Base-by-base conservation (phyloP, 2,797 vertebrate genomes). In the Mus spretus region DNA sequence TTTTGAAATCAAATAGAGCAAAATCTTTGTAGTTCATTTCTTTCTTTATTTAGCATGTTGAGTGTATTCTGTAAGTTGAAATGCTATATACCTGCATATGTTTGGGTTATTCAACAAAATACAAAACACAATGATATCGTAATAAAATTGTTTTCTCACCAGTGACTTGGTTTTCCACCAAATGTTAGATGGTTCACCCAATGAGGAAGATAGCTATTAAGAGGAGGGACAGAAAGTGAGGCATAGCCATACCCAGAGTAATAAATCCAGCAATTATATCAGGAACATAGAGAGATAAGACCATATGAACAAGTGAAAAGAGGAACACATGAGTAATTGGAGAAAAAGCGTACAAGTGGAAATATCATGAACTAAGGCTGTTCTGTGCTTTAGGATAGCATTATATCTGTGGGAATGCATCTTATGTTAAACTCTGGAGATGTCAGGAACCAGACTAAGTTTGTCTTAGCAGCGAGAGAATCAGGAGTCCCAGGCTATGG, bases 91-190 rank as follows among this genome's bases (percentile, higher is more conserved):
- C 15, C 10, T 40, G n/a, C 0, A 44, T 61, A 86, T 65, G 1
- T 53, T 90, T 90, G 70, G 19, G 22, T 90, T 81, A 31, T 72
- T 91, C 17, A 57, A 77, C 44, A 89, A 89, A 83, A 28, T 82
- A 50, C 34, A 13, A 44, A 85, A 14, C 47, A 31, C 67, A 50
- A 74, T 85, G 74, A 22, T 3, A 31, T 84, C 40, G 31, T 65
- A 47, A 84, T 65, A 84, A 84, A 84, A 47, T 4, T 34, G 0
- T 31, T 84, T 84, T 65, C 82, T 65, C 40, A 82, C 57, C 19
- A 61, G 20, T 40, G 57, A 40, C 81, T 44, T 40, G 28, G 24
- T 34, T 19, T 19, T 44, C 63, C 44, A 63, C 59, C 15, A 63
- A 83, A 63, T 44, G n/a, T 44, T 12, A 13, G 34, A 47, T 67